Evolutionary conservation across 30 jellyfish, hydroid and myxozoan species (phyloP), one percentile per base, ranked within the genome.

Genomic region (Aurelia sp.): DNA sequence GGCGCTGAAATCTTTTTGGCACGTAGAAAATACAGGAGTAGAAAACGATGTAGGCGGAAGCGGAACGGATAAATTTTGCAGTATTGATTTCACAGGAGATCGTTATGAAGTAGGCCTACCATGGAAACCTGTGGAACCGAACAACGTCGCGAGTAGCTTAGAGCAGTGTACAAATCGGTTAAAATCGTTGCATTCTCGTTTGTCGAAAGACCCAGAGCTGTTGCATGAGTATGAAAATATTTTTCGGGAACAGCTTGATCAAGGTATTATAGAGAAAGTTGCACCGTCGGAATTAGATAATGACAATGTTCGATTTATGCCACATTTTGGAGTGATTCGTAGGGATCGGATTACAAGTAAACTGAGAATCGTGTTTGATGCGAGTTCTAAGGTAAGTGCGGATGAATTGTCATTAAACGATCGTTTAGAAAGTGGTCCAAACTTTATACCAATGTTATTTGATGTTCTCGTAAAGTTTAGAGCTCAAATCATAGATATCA

Each of bases 71-170:
- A n/a, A 33, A 62, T 62, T 62, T 62, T 62, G 73, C 30, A 17
- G 30, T 62, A 17, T 62, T 62, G 15, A 62, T 33, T 62, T 62
- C 30, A 62, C 73, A n/a, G 73, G 73, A n/a, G 30, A 62, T 62
- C 73, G 20, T 1, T 62, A 62, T 40, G 41, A 62, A 40, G 73
- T 62, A n/a, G 73, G 73, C 41, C 30, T 62, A 40, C 73, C 73
- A 62, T 62, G 73, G 73, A 62, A 62, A 40, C 73, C 73, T 62
- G 30, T 33, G 30, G 73, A 62, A 62, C 73, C 73, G 30, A 40
- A 62, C 30, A 40, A 17, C 4, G 30, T 62, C 1, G 30, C 21
- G 21, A 62, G 73, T 62, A 62, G 8, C 8, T 62, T 62, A n/a
- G 73, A 62, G 20, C 73, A n/a, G 30, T 62, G 73, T 62, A 62